A percentile compares a stretch with the other conserved stretches of the same genome.
These are phyloP conservation scores for Tachycineta bicolor DNA, from an alignment of 2,113 vertebrate species.

Conservation along the genomic window DNA sequence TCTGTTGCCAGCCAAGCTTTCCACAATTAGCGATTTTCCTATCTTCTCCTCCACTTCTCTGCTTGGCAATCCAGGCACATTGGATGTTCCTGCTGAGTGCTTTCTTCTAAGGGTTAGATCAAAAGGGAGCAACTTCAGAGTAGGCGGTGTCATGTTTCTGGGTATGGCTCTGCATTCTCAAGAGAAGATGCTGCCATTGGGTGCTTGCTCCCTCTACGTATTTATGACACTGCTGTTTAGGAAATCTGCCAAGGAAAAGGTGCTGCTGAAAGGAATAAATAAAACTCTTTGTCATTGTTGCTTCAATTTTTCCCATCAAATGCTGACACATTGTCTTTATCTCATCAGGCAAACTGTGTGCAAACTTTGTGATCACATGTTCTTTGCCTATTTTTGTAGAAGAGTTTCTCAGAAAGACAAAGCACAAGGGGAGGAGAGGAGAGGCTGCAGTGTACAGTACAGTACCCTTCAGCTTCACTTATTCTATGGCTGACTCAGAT, in stretches of 20 bases:
- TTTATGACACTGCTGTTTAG: not conserved
- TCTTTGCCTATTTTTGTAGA: not conserved
- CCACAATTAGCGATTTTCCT: not conserved
- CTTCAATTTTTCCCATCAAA: not conserved
- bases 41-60: not conserved
- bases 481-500: not conserved
- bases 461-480: not conserved
- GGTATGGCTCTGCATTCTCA: not conserved
- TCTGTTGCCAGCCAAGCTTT: not conserved
- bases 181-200: not conserved
- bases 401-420: not conserved
- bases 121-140: not conserved
- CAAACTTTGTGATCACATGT: not conserved
- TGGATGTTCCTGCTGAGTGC: not conserved
- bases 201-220: not conserved
- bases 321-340: not conserved
- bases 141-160: not conserved
- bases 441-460: not conserved
- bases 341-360: not conserved
- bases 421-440: not conserved
- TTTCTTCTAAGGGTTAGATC: not conserved
- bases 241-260: not conserved
- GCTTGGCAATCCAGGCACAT: not conserved
- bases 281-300: not conserved
- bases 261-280: slow-evolving; percentile 1